Evolutionary conservation across 2,888 invertebrate species (phyloP).

Genomic region (Meta bourneti): DNA sequence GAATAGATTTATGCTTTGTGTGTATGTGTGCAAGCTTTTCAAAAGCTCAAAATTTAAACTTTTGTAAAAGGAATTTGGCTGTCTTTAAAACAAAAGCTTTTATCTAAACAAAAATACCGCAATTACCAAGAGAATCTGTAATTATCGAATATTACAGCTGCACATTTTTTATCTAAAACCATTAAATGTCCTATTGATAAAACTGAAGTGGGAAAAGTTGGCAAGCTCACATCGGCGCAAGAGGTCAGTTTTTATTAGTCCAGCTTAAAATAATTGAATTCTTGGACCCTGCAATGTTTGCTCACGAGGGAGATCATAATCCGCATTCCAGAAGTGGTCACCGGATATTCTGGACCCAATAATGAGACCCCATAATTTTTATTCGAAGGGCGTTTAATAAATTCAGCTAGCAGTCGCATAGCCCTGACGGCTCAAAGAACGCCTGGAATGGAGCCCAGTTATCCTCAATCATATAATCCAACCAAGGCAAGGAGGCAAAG

Average conservation of each 20-base stretch:
- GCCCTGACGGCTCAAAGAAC: slow-evolving; percentile 43
- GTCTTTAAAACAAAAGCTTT: no score
- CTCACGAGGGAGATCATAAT: slow-evolving; percentile 46
- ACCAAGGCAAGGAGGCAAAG: slow-evolving; percentile 69
- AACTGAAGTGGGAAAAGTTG: not conserved
- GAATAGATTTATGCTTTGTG: no score
- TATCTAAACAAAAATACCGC: no score
- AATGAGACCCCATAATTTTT: slow-evolving; percentile 70
- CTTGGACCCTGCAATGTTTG: slow-evolving; percentile 64
- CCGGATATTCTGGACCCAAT: slow-evolving; percentile 33
- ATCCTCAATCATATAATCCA: slow-evolving; percentile 70
- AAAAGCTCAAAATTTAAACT: no score
- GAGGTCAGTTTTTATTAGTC: slow-evolving; percentile 56
- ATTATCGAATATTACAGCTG: no score
- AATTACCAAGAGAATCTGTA: no score
- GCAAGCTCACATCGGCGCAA: not conserved
- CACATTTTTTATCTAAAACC: no score
- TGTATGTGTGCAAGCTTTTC: no score
- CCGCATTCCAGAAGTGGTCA: slow-evolving; percentile 62
- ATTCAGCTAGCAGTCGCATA: slow-evolving; percentile 62
- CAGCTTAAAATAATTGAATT: slow-evolving; percentile 68
- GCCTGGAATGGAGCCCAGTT: slow-evolving; percentile 60
- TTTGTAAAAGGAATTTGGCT: no score
- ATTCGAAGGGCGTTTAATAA: slow-evolving; percentile 69
- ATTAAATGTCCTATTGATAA: no score